Conservation (phyloP, 2,888 invertebrate species). For the Yponomeuta malinellus region DNA sequence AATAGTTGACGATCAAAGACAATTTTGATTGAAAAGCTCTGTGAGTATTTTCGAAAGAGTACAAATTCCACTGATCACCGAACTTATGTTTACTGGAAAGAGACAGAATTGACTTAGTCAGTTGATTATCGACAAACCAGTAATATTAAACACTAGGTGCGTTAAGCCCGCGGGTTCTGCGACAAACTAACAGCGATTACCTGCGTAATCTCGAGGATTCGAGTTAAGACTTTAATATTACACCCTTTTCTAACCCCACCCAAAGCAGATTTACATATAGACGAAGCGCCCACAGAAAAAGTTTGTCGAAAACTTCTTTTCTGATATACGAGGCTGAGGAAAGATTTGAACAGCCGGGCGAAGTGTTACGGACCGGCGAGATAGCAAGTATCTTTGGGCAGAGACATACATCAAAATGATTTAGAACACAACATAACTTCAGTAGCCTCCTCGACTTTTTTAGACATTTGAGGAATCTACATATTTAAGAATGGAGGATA, state of each 20-base stretch:
- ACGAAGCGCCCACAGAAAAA: conserved; percentile 1
- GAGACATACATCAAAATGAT: too few species aligned
- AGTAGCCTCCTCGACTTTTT: too few species aligned
- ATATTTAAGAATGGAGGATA: too few species aligned
- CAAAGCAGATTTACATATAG: conserved; percentile 10
- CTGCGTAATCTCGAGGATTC: conserved; percentile 52
- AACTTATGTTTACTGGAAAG: too few species aligned
- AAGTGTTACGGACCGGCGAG: neutral
- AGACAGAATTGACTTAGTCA: neutral
- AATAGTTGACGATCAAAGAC: too few species aligned
- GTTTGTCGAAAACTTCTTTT: neutral
- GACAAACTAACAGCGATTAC: conserved; percentile 1
- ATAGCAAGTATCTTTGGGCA: neutral
- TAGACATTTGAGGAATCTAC: too few species aligned
- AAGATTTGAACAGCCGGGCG: neutral
- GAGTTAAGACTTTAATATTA: conserved; percentile 33
- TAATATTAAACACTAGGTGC: neutral
- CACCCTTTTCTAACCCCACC: neutral
- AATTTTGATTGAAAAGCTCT: too few species aligned
- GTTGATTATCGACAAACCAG: neutral
- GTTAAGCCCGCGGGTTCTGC: neutral
- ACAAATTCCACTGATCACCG: too few species aligned
- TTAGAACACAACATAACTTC: too few species aligned
- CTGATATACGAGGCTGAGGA: neutral
- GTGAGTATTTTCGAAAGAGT: too few species aligned